A percentile compares a stretch with the other conserved stretches of the same genome.
Evolutionary conservation across 2,797 vertebrate species (phyloP).

Genomic region (Anableps anableps): DNA sequence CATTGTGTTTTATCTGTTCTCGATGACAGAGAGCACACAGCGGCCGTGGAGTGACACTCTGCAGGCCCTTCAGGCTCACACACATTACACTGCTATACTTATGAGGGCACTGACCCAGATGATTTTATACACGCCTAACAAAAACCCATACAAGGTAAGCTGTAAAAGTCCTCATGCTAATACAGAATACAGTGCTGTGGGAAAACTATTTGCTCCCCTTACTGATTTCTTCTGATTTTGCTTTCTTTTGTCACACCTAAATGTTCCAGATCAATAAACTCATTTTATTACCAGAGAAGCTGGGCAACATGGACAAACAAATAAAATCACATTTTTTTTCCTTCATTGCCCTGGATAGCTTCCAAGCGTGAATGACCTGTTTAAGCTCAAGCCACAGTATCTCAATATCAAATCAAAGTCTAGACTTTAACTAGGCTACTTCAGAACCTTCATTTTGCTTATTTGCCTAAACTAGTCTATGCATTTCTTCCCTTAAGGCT

Average conservation of each 20-base stretch:
- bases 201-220: not conserved
- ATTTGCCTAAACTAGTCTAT: not conserved
- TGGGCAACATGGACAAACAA: not conserved
- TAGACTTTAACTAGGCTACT: not conserved
- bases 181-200: not conserved
- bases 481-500: not conserved
- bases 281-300: not conserved
- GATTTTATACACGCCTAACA: not conserved
- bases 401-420: not conserved
- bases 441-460: not conserved
- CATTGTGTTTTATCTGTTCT: slow-evolving; percentile 71
- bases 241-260: not conserved
- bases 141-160: slow-evolving; percentile 8
- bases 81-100: slow-evolving; percentile 30
- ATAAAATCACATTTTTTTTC: not conserved
- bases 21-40: slow-evolving; percentile 71
- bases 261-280: not conserved
- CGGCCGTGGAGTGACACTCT: slow-evolving; percentile 66
- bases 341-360: not conserved
- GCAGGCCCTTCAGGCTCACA: slow-evolving; percentile 57
- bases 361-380: not conserved
- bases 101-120: not conserved
- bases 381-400: not conserved
- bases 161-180: slow-evolving; percentile 1
- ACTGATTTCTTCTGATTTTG: not conserved